phyloP scores from a whole-genome alignment of 2,888 invertebrate species.

The Drosophila falleni region DNA sequence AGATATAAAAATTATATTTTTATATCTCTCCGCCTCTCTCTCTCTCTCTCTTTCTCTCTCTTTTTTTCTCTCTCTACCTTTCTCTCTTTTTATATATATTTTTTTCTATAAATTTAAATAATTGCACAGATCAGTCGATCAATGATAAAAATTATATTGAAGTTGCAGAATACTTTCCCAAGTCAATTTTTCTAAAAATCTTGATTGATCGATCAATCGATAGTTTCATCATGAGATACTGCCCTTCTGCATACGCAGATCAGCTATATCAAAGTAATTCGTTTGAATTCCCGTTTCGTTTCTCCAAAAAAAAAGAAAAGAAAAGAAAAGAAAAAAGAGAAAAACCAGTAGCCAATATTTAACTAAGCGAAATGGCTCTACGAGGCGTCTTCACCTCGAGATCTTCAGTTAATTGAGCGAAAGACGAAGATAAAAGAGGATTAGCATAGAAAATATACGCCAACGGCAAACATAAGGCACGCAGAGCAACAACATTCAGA shows the following conservation, averaged over 20 bases:
- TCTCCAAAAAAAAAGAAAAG: too few species aligned
- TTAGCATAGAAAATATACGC: slow-evolving; percentile 54
- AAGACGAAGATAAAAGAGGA: slow-evolving; percentile 16
- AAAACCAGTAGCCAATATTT: slow-evolving; percentile 70
- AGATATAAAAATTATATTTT: too few species aligned
- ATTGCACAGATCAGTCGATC: too few species aligned
- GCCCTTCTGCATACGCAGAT: slow-evolving; percentile 27
- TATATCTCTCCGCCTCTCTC: too few species aligned
- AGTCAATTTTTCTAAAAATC: not conserved
- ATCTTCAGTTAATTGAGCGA: slow-evolving; percentile 46
- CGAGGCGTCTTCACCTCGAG: slow-evolving; percentile 35
- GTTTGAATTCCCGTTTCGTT: slow-evolving; percentile 5
- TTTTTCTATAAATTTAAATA: too few species aligned
- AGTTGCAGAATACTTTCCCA: not conserved
- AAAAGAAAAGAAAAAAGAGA: not conserved
- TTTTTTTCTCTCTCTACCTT: too few species aligned
- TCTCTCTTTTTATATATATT: too few species aligned
- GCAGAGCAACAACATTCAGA: slow-evolving; percentile 12
- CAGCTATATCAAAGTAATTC: slow-evolving; percentile 40
- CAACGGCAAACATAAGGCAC: slow-evolving; percentile 20
- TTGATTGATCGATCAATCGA: slow-evolving; percentile 29
- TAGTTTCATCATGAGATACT: not conserved
- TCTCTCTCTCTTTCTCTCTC: too few species aligned
- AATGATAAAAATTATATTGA: too few species aligned
- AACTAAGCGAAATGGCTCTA: slow-evolving; percentile 54